Base-by-base conservation (phyloP, 2,888 invertebrate species). In the Phragmatobia fuliginosa region DNA sequence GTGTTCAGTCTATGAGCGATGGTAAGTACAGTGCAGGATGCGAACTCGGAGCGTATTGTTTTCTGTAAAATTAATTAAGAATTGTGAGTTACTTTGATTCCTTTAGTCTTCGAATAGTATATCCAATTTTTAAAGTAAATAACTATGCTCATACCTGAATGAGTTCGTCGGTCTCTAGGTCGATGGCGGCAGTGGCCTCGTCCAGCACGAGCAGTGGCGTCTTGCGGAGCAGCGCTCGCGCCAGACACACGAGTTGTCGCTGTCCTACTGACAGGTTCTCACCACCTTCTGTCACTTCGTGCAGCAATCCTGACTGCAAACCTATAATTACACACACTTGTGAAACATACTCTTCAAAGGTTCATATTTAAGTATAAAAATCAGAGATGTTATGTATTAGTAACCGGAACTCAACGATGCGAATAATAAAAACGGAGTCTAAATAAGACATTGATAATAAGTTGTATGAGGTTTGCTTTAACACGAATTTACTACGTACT, bases 1-100 rank as follows among this genome's bases (percentile, higher is more conserved):
- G 99, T 99, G 91, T 99, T 98, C 73, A 99, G 96, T 28, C 99
- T 96, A 95, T 99, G 99, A 52, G 99, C 99, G 88, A 99, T 99
- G 1, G 98, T 99, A 32, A 99, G 96, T 66, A 99, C 97, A 8
- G 99, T 99, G 91, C 98, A 98, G 74, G 97, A 96, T 73, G 96
- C 96, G 91, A 99, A 99, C 91, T 99, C 98, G 36, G 96, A 96
- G 32, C 97, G 96, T 88, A 99, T 99, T 8, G 99, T 99, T 92
- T 96, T 98, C 96, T 98, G 96, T 1, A 87, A 81, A 61, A 8
- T 4, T 18, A 61, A 25, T 1, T n/a, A 8, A 25, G 8, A 28
- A 7, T 10, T 18, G 21, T 25, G n/a, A 41, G 18, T 25, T 33
- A n/a, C n/a, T n/a, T n/a, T n/a, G n/a, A n/a, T n/a, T n/a, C n/a